These are phyloP conservation scores for Thaumatotibia leucotreta DNA, from an alignment of 1,140 invertebrate genomes.

Conservation along the genomic window DNA sequence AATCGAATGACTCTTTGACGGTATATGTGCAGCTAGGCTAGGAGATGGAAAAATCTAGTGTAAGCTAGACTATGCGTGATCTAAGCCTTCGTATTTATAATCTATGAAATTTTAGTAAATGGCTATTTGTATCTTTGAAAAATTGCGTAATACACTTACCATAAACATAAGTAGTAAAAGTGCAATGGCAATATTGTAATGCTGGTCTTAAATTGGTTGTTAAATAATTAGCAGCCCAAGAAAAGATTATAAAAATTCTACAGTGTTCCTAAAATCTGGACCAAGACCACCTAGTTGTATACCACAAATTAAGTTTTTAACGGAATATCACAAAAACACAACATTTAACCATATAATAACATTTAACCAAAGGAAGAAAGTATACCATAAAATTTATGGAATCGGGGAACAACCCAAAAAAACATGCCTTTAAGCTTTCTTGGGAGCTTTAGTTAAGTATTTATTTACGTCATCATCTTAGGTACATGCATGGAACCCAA, in stretches of 20 bases:
- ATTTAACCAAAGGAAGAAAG: conserved; percentile 24
- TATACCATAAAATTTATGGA: conserved; percentile 22
- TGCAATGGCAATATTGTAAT: neutral
- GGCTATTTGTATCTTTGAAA: neutral
- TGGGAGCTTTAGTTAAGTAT: neutral
- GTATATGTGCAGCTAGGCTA: neutral
- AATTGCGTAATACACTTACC: neutral
- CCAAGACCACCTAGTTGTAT: neutral
- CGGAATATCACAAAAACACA: conserved; percentile 47
- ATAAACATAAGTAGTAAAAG: neutral
- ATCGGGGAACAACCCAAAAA: conserved; percentile 18
- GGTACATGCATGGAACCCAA: conserved; percentile 49
- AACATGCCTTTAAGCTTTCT: neutral
- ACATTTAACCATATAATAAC: conserved; percentile 35
- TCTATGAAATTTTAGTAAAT: neutral
- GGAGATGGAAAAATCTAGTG: neutral
- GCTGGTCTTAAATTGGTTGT: neutral
- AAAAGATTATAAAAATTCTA: neutral
- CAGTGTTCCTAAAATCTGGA: neutral
- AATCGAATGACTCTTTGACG: neutral
- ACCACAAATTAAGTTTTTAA: conserved; percentile 17
- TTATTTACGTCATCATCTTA: neutral
- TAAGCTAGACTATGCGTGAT: neutral
- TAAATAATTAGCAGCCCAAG: neutral
- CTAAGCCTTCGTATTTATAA: neutral